Base-by-base conservation (phyloP, 1,140 invertebrate genomes). In the Tetraneura akinire region DNA sequence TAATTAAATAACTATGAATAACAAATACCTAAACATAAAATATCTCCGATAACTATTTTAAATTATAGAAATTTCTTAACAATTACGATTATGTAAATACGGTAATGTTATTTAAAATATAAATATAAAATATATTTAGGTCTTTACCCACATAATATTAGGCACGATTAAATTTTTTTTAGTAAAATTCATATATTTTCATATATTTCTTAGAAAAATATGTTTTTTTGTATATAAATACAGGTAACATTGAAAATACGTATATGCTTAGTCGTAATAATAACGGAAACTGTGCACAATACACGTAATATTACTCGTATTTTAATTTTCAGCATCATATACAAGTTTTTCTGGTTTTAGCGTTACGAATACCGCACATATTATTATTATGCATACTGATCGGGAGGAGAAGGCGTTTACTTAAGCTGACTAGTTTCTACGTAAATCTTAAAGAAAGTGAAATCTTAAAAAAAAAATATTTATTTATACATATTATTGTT, bases 371-470 rank as follows among this genome's bases (percentile, higher is more conserved):
- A 21, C 21, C n/a, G 16, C 18, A 74, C 29, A 8, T 37, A 4
- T 8, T 37, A 9, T 76, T n/a, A n/a, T 21, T n/a, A n/a, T n/a
- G n/a, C n/a, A n/a, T n/a, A n/a, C n/a, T n/a, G n/a, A n/a, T n/a
- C n/a, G n/a, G n/a, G n/a, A n/a, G n/a, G 26, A 42, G 53, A 57
- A 60, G 16, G 29, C 55, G 32, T 76, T 37, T 76, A 57, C 53
- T 23, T 76, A 21, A 45, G 21, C 10, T 60, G 13, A 42, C 32
- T 76, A 76, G 53, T 76, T 74, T 21, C 73, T 60, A 23, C 6
- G 37, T 60, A 57, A 76, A 42, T 57, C 21, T 76, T 57, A 26
- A 76, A 18, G 53, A 76, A 76, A 76, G 73, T 76, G 73, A 76
- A 76, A 76, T 60, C 55, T 57, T 42, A 57, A 57, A 53, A n/a